Percentiles rank a stretch among this genome's conserved stretches.
phyloP scores from a whole-genome alignment of 2,113 vertebrate genomes.

The Coreoperca whiteheadi region DNA sequence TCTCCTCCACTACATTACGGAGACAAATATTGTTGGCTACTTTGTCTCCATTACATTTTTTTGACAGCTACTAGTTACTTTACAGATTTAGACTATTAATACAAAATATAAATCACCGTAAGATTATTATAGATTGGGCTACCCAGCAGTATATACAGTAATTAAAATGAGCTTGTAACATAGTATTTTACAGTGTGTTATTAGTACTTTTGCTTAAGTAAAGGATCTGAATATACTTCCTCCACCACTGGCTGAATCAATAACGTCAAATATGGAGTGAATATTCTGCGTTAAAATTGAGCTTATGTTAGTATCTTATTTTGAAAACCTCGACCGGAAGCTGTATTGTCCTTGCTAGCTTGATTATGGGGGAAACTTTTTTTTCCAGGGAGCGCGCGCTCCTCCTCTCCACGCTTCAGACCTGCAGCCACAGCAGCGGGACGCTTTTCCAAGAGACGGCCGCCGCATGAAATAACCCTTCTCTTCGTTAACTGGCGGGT shows the following conservation, averaged over 20 bases:
- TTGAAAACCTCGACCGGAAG: background rate
- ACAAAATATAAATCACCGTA: too few relatives aligned
- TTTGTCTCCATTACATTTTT: too few relatives aligned
- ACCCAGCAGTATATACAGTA: too few relatives aligned
- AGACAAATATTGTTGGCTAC: too few relatives aligned
- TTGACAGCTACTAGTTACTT: too few relatives aligned
- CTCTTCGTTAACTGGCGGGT: background rate
- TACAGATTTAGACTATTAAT: too few relatives aligned
- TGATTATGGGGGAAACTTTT: constrained; percentile 46
- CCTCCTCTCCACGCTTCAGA: constrained; percentile 59
- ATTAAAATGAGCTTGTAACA: too few relatives aligned
- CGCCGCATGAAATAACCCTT: background rate
- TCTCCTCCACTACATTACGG: too few relatives aligned
- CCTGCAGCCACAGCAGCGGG: constrained; percentile 34
- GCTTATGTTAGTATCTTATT: constrained; percentile 26
- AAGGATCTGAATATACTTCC: too few relatives aligned
- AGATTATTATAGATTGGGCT: too few relatives aligned
- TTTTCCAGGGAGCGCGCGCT: constrained; percentile 10
- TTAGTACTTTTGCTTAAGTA: too few relatives aligned
- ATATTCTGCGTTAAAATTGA: background rate
- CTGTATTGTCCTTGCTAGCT: fast-evolving
- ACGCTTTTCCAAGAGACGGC: background rate
- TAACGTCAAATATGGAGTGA: background rate
- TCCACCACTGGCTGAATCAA: background rate
- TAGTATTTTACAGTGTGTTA: too few relatives aligned